Conservation (phyloP, 2,113 vertebrate genomes). For the Glareola pratincola region DNA sequence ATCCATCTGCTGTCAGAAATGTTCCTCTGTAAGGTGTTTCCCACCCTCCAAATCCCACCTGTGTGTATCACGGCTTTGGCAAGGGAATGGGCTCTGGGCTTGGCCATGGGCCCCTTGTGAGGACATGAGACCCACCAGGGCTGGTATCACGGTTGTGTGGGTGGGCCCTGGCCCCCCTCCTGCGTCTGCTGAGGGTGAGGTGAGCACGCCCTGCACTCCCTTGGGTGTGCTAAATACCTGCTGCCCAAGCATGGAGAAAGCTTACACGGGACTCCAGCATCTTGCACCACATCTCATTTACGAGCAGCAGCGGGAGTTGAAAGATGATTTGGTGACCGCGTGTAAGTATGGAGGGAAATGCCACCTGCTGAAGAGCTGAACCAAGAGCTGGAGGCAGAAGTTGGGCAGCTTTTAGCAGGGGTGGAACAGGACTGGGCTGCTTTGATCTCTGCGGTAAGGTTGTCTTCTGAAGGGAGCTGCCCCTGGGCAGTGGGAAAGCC, state of each 20-base stretch:
- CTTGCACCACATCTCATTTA: not conserved
- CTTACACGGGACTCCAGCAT: not conserved
- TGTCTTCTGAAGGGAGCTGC: not conserved
- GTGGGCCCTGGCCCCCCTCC: accelerated
- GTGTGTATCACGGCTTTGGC: not conserved
- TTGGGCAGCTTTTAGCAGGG: not conserved
- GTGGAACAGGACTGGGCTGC: not conserved
- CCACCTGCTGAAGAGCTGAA: not conserved
- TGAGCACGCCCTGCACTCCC: accelerated
- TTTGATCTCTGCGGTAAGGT: not conserved
- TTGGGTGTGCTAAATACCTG: not conserved
- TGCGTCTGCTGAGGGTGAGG: accelerated
- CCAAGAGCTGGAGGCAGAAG: not conserved
- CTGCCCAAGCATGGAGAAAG: not conserved
- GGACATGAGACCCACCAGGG: accelerated
- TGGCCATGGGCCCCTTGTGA: accelerated
- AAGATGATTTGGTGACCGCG: not conserved
- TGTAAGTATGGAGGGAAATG: not conserved
- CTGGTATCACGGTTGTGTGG: accelerated
- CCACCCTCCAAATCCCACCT: accelerated
- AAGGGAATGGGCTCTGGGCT: not conserved
- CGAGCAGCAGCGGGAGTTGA: not conserved
- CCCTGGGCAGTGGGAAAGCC: not conserved
- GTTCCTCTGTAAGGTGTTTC: not conserved
- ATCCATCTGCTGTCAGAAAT: not conserved